Conservation (phyloP, 2,797 vertebrate species). For the Sebastes oblongus region DNA sequence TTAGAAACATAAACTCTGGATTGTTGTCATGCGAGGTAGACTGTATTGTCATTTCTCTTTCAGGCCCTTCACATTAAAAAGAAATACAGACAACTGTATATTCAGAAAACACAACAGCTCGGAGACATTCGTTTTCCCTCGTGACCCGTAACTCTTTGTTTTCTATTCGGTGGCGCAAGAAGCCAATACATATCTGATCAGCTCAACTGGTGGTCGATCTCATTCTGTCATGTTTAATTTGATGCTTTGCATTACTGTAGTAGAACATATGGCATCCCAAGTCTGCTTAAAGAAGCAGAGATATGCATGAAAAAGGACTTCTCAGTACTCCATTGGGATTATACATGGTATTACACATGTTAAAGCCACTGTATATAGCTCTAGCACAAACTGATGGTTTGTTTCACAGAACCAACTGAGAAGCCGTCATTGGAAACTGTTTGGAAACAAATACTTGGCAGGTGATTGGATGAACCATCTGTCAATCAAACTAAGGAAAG, state of each 20-base stretch:
- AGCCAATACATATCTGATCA: not conserved
- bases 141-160: not conserved
- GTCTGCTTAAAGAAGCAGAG: not conserved
- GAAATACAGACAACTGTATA: slow-evolving; percentile 37
- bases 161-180: not conserved
- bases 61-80: slow-evolving; percentile 29
- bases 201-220: not conserved
- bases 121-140: not conserved
- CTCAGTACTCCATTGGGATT: not conserved
- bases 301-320: slow-evolving; percentile 5
- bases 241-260: slow-evolving; percentile 3
- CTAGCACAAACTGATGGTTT: no score
- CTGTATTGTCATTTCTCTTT: slow-evolving; percentile 15
- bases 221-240: slow-evolving; percentile 13
- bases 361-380: not conserved
- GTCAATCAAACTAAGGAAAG: no score
- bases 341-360: not conserved
- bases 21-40: slow-evolving; percentile 33
- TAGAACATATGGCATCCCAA: not conserved
- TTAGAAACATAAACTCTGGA: slow-evolving; percentile 47
- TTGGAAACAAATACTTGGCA: no score
- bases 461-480: no score
- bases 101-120: slow-evolving; percentile 20
- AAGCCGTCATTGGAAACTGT: no score
- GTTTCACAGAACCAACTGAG: no score